Evolutionary conservation across 35 echinoderm and acorn worm species (phyloP).

Genomic region (Ophioderma brevispina): DNA sequence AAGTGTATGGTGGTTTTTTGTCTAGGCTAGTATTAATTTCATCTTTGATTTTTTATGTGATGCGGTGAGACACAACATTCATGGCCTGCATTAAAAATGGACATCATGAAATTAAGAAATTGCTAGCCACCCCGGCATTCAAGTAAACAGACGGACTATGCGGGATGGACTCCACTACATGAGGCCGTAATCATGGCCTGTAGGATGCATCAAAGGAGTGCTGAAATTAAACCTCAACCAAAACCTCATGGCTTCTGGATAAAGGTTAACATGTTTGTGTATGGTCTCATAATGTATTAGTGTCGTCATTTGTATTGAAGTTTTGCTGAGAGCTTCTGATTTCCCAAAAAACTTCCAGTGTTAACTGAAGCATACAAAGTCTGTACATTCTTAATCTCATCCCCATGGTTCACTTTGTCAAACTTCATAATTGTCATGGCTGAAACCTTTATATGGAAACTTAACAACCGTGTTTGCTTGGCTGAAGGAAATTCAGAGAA

Average conservation of each 20-base stretch:
- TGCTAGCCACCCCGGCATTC: constrained; percentile 62
- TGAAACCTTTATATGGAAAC: too few species aligned
- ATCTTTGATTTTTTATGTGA: too few species aligned
- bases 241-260: constrained; percentile 23
- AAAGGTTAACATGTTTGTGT: too few species aligned
- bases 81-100: constrained; percentile 85
- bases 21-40: too few species aligned
- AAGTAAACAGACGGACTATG: constrained; percentile 82
- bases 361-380: too few species aligned
- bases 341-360: neutral
- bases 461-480: too few species aligned
- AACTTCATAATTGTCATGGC: too few species aligned
- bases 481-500: too few species aligned
- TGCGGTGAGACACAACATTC: constrained; percentile 84
- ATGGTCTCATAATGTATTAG: neutral
- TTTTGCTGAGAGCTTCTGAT: neutral
- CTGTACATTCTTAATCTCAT: too few species aligned
- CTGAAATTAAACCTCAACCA: constrained; percentile 63
- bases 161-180: constrained; percentile 92
- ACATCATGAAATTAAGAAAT: constrained; percentile 59
- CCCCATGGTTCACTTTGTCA: too few species aligned
- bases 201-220: constrained; percentile 67
- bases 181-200: constrained; percentile 88
- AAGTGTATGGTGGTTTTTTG: too few species aligned
- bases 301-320: neutral